Base-by-base conservation (phyloP, 2,797 vertebrate genomes). In the Steatocranus sp. region DNA sequence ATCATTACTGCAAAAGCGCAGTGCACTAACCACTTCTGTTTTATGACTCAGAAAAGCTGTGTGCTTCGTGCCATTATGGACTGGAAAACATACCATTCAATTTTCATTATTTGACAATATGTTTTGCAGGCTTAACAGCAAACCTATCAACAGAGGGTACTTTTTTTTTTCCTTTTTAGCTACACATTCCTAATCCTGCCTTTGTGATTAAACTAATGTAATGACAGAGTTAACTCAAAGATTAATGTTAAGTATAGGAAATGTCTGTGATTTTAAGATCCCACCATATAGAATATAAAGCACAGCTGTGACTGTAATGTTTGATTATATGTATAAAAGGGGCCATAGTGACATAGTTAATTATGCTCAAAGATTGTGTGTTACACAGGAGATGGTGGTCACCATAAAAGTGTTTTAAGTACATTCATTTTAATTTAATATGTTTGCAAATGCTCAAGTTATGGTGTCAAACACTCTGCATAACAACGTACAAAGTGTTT, bases 1-100 rank as follows among this genome's bases (percentile, higher is more conserved):
- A 86, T 88, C 84, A 86, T 88, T 83, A 87, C 85, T 83, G 88
- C 83, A 83, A 83, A 86, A 89, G 89, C 83, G 18, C 81, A 36
- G 76, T 46, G 84, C 87, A 81, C 86, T 84, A 86, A 91, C 80
- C 90, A 85, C 86, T 93, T 92, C 86, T 92, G 83, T 93, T 91
- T 92, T 90, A 91, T 89, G 87, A 90, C 70, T 93, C 87, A 88
- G 84, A 89, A 83, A 89, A 84, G 84, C 85, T 82, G 84, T 75
- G 56, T 27, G 82, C 83, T 70, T 80, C 53, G 41, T 83, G 81
- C 86, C 80, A 50, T 83, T 87, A 86, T 88, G 75, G 66, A 80
- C 79, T 85, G 70, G 81, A 87, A 92, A 90, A 89, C 70, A 81
- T 66, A 81, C 41, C 78, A 56, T 91, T 92, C 85, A 75, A 6